Conservation (phyloP, 23 tunicate species). For the Ciona savignyi region DNA sequence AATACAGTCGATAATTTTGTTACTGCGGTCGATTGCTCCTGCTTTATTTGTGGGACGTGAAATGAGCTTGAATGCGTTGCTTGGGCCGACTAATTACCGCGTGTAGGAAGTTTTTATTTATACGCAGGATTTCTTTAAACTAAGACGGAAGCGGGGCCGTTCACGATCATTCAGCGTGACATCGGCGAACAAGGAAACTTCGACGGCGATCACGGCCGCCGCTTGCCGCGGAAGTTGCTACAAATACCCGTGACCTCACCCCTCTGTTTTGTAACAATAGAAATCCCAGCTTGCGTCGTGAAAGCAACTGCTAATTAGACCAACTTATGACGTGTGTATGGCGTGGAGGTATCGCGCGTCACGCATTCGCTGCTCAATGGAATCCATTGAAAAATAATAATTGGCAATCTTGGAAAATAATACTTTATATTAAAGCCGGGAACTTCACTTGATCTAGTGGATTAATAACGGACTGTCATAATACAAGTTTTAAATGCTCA, state of each 20-base stretch:
- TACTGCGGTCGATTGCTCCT: background rate
- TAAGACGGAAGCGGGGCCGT: background rate
- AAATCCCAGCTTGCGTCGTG: slow-evolving; percentile 2
- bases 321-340: background rate
- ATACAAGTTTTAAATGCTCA: too few species aligned
- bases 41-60: too few species aligned
- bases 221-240: background rate
- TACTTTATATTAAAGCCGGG: too few species aligned
- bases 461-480: too few species aligned
- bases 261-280: background rate
- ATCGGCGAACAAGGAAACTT: background rate
- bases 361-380: background rate
- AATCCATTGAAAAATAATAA: background rate
- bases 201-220: background rate
- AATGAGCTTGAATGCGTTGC: background rate
- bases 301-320: background rate
- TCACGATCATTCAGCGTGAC: background rate
- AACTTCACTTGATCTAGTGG: too few species aligned
- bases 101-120: background rate
- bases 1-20: background rate
- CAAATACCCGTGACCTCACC: background rate
- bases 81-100: slow-evolving; percentile 1
- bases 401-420: background rate
- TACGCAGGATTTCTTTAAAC: background rate
- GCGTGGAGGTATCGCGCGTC: background rate